Evolutionary conservation across 2,888 invertebrate species (phyloP).

Genomic region (Zele albiditarsus): DNA sequence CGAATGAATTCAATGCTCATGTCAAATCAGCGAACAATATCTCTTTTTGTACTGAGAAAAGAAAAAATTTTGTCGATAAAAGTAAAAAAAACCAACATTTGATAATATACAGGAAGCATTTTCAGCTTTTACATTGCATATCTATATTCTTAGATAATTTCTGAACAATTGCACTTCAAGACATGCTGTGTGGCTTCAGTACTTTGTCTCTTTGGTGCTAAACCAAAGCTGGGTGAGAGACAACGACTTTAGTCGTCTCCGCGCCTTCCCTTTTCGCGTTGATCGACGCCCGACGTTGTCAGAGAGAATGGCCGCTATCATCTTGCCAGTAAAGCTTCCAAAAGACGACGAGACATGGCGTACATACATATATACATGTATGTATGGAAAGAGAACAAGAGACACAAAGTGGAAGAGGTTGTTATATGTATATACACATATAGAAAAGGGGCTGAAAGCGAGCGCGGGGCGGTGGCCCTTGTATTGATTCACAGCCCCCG

Average conservation of each 20-base stretch:
- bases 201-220: constrained; percentile 9
- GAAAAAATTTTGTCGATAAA: background rate
- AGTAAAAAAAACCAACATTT: background rate
- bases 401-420: constrained; percentile 19
- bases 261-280: constrained; percentile 30
- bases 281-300: constrained; percentile 39
- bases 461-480: constrained; percentile 65
- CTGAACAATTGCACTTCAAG: constrained; percentile 8
- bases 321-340: constrained; percentile 41
- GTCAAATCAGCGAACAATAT: background rate
- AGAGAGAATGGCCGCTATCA: constrained; percentile 51
- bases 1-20: background rate
- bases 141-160: background rate
- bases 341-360: constrained; percentile 18
- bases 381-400: constrained; percentile 37
- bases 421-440: background rate
- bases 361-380: constrained; percentile 19
- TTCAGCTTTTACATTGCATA: background rate
- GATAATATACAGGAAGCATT: background rate
- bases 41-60: background rate
- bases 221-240: constrained; percentile 31
- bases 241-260: constrained; percentile 24
- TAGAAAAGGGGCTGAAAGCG: constrained; percentile 44
- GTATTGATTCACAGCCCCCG: constrained; percentile 68
- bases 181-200: constrained; percentile 9